These are phyloP conservation scores for Geophilus truncorum DNA, from an alignment of 2,888 invertebrate genomes.

Conservation along the genomic window DNA sequence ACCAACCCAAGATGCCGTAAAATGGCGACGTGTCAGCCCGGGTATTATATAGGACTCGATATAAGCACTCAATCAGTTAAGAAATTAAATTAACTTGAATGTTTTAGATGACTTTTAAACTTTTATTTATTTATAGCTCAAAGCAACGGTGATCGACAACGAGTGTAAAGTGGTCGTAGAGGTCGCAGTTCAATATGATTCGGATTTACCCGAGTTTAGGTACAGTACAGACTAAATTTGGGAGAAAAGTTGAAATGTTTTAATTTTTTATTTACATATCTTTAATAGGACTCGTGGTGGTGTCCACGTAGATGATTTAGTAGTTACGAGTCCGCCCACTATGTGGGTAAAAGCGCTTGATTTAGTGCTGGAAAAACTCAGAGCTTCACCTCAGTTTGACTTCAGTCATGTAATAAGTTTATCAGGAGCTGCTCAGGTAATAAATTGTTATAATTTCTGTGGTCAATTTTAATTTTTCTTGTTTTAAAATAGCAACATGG, in stretches of 20 bases:
- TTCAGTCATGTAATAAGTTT: constrained; percentile 75
- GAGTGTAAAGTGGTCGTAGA: not conserved
- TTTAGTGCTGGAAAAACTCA: constrained; percentile 76
- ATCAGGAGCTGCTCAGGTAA: constrained; percentile 91
- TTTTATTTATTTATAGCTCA: not conserved
- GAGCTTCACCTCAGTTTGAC: constrained; percentile 68
- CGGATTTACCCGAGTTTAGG: constrained; percentile 19
- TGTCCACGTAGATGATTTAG: constrained; percentile 53
- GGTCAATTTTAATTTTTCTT: constrained; percentile 37
- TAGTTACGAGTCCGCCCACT: constrained; percentile 73
- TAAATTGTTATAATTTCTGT: constrained; percentile 38
- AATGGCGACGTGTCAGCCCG: not conserved
- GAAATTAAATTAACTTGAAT: constrained; percentile 34
- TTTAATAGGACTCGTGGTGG: constrained; percentile 59
- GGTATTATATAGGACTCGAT: constrained; percentile 69
- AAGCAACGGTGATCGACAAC: not conserved
- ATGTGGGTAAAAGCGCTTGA: constrained; percentile 97
- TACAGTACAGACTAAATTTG: not conserved
- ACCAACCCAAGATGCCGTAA: not conserved
- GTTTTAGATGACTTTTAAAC: not conserved
- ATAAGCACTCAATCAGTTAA: constrained; percentile 81
- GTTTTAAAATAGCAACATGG: constrained; percentile 80
- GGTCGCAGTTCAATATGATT: not conserved
- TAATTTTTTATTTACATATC: not conserved
- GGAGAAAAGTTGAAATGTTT: not conserved